These are phyloP conservation scores for Tonatia bakeri DNA, from an alignment of 2,113 vertebrate species.

Conservation along the genomic window DNA sequence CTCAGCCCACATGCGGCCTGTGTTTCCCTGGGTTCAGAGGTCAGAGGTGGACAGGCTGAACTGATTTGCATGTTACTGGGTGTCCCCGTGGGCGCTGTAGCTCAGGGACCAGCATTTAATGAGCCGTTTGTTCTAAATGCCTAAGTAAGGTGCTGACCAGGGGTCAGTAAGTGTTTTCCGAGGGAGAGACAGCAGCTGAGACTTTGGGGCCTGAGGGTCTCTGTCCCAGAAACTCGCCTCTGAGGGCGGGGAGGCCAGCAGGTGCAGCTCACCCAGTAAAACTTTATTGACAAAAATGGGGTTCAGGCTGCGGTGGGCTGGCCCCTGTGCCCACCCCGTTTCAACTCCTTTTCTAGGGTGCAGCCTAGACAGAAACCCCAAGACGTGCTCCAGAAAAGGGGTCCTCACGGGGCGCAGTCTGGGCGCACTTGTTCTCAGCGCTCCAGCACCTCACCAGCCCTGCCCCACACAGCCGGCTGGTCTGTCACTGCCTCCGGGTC, in stretches of 20 bases:
- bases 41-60: not conserved
- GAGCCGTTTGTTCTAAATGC: not conserved
- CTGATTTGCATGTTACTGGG: fast-evolving
- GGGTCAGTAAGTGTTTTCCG: not conserved
- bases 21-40: not conserved
- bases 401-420: not conserved
- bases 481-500: not conserved
- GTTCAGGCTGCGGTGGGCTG: not conserved
- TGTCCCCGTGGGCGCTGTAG: not conserved
- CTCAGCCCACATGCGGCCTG: not conserved
- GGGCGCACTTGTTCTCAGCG: fast-evolving
- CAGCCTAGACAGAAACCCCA: not conserved
- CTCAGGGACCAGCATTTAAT: too few species aligned
- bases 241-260: fast-evolving
- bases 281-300: not conserved
- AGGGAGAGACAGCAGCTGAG: too few species aligned
- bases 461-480: not conserved
- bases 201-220: not conserved
- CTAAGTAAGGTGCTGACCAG: too few species aligned
- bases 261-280: not conserved
- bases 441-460: not conserved
- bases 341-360: not conserved
- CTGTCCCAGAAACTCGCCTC: not conserved
- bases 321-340: not conserved
- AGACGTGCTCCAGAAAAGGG: not conserved